Conservation (phyloP, 1,140 invertebrate species). For the Forficula auricularia region DNA sequence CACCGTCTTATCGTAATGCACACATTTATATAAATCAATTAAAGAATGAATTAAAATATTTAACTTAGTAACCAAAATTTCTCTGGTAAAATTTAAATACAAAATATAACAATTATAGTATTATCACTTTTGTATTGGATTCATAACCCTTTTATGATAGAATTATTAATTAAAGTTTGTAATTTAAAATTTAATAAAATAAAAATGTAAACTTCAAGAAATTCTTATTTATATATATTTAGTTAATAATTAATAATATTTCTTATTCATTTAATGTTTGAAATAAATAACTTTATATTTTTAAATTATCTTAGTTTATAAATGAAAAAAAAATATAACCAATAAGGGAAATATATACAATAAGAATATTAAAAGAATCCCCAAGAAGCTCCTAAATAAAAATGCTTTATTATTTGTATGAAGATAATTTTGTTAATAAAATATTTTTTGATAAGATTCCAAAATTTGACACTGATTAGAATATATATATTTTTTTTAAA, state of each 20-base stretch:
- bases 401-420: no score
- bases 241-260: neutral
- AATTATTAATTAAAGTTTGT: neutral
- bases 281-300: constrained; percentile 8
- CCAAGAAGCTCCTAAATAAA: no score
- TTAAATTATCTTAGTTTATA: constrained; percentile 24
- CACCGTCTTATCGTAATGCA: no score
- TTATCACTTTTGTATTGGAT: constrained; percentile 2
- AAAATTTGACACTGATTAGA: no score
- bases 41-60: no score
- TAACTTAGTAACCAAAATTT: no score
- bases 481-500: no score
- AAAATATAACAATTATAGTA: neutral
- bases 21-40: no score
- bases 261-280: neutral
- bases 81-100: neutral
- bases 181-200: constrained; percentile 3
- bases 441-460: no score
- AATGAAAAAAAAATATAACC: constrained; percentile 19
- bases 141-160: neutral
- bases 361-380: no score
- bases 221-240: constrained; percentile 7
- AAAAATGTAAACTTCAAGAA: constrained; percentile 6
- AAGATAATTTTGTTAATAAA: no score
- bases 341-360: no score